These are phyloP conservation scores for Amphipoea lucens DNA, from an alignment of 2,888 invertebrate species.

Conservation along the genomic window DNA sequence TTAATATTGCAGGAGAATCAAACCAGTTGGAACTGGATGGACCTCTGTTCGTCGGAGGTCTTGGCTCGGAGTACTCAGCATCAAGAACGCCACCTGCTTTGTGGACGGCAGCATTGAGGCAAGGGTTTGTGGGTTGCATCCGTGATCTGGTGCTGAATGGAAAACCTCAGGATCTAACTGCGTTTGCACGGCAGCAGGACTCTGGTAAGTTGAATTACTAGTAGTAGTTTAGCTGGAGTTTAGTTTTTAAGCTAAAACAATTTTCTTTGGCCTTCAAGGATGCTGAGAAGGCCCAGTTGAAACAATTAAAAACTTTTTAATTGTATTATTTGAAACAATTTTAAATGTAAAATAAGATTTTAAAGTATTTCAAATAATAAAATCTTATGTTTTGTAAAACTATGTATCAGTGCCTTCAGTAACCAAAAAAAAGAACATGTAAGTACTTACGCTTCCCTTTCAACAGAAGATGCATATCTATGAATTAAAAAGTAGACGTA, in stretches of 20 bases:
- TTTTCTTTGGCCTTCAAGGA: neutral
- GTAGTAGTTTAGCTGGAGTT: neutral
- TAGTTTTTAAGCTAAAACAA: neutral
- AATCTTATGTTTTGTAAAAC: neutral
- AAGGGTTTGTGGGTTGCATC: slow-evolving; percentile 98
- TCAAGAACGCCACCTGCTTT: slow-evolving; percentile 95
- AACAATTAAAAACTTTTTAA: no score
- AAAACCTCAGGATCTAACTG: slow-evolving; percentile 96
- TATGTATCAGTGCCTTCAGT: neutral
- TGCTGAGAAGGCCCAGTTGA: neutral
- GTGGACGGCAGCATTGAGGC: slow-evolving; percentile 97
- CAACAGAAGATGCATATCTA: neutral
- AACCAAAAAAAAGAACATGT: no score
- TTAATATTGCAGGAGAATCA: slow-evolving; percentile 92
- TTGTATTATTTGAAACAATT: no score
- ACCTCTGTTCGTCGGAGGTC: slow-evolving; percentile 96
- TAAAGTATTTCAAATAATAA: neutral
- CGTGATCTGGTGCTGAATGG: slow-evolving; percentile 97
- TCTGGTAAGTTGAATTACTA: slow-evolving; percentile 92
- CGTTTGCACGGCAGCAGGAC: slow-evolving; percentile 96
- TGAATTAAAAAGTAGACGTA: neutral
- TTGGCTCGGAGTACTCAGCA: slow-evolving; percentile 94
- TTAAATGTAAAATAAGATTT: no score
- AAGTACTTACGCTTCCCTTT: neutral
- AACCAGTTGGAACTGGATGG: slow-evolving; percentile 97